Evolutionary conservation across 2,113 vertebrate species (phyloP).

Genomic region (Lepus europaeus): DNA sequence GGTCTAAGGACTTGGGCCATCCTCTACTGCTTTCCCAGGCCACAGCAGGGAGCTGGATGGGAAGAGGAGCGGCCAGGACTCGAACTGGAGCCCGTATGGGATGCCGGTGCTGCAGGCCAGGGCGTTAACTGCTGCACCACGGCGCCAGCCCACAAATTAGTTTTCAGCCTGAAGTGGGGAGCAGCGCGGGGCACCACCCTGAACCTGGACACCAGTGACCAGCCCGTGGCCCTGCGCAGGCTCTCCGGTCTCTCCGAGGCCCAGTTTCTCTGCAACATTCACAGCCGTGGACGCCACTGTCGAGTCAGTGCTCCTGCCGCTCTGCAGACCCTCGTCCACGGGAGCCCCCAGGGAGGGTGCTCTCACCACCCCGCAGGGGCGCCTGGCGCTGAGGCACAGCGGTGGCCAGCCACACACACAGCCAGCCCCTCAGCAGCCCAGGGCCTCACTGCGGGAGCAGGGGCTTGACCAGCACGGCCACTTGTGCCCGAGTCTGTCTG

Average conservation of each 20-base stretch:
- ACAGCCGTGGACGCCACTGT: neutral
- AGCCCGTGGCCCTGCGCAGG: neutral
- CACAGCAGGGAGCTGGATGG: no score
- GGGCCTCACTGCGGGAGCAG: neutral
- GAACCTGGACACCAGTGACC: neutral
- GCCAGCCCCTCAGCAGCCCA: neutral
- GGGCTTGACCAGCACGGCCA: no score
- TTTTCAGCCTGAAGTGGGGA: neutral
- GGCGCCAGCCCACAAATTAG: neutral
- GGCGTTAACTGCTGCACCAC: no score
- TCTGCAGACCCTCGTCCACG: no score
- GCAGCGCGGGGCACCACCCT: neutral
- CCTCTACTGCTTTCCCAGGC: no score
- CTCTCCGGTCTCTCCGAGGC: neutral
- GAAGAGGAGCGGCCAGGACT: no score
- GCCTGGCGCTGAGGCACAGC: neutral
- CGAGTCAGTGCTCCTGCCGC: neutral
- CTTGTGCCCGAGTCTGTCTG: neutral
- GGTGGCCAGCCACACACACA: neutral
- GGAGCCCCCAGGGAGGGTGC: neutral
- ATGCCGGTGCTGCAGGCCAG: no score
- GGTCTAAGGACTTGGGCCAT: no score
- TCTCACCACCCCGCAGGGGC: neutral
- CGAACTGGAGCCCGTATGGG: no score
- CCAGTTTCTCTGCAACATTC: neutral